A percentile compares a stretch with the other conserved stretches of the same genome.
Conservation (phyloP, 2,888 invertebrate species). For the Omphaloscelis lunosa region DNA sequence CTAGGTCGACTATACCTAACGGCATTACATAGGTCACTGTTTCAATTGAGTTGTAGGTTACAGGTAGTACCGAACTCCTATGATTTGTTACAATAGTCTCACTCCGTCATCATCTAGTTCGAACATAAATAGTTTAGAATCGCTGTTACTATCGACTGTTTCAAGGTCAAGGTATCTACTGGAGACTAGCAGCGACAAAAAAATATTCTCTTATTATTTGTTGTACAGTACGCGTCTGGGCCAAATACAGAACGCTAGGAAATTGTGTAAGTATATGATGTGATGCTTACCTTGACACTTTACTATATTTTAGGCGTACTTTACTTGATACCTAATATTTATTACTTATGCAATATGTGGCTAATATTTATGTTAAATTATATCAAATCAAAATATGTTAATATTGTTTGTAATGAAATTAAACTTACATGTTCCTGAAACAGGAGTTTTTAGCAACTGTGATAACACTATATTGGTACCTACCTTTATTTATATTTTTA, state of each 20-base stretch:
- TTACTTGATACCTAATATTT: conserved; percentile 16
- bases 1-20: not conserved
- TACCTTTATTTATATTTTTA: conserved; percentile 5
- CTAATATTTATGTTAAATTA: conserved; percentile 38
- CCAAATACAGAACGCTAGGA: not conserved
- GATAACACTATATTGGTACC: conserved; percentile 59
- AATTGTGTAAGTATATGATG: not conserved
- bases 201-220: not conserved
- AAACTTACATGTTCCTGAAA: conserved; percentile 36
- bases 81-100: conserved; percentile 1
- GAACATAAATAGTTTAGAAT: conserved; percentile 12
- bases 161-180: conserved; percentile 36
- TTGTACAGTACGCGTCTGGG: not conserved
- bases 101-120: conserved; percentile 23
- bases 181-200: not conserved
- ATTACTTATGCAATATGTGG: not conserved
- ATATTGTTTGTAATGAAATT: conserved; percentile 29
- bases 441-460: conserved; percentile 59
- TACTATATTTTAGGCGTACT: conserved; percentile 27
- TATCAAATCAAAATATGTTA: conserved; percentile 12
- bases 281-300: conserved; percentile 22
- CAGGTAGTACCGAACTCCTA: not conserved
- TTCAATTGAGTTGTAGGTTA: not conserved
- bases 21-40: not conserved
- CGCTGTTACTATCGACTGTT: conserved; percentile 16